Base-by-base conservation (phyloP, 2,888 invertebrate species). In the Cinara cedri region DNA sequence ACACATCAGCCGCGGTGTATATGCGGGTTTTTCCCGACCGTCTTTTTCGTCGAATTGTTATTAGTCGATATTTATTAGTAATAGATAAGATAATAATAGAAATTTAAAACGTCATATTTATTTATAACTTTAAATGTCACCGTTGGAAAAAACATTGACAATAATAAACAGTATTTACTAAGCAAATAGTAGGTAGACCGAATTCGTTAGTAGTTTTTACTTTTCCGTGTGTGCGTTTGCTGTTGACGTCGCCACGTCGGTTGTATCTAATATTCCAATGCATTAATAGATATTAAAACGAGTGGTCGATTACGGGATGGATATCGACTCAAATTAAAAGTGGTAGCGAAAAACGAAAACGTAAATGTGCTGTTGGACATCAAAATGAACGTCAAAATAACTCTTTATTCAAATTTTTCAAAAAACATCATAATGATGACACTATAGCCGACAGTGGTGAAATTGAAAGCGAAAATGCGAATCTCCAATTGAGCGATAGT, bases 311-410 rank as follows among this genome's bases (percentile, higher is more conserved):
- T 26, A 60, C 60, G 60, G 16, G 26, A 60, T 60, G 26, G 26
- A 60, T 60, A 60, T 60, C 60, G 60, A 60, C 24, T n/a, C n/a
- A 14, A 60, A 26, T 60, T 60, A 60, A 60, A 60, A 60, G 60
- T 16, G 60, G 60, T 26, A 26, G 19, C 8, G 54, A 19, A 54
- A 54, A 54, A 54, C 54, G 54, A 54, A 54, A 54, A 54, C 54
- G 3, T 54, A 54, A 54, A 16, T n/a, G 16, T 54, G 19, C 54
- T 49, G 4, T 46, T n/a, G n/a, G n/a, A n/a, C n/a, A n/a, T n/a
- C n/a, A n/a, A n/a, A n/a, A n/a, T n/a, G n/a, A n/a, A n/a, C n/a
- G n/a, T n/a, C n/a, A 54, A 24, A 57, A 57, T 24, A 57, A 57
- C 24, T 24, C 21, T 57, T 57, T 57, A 57, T 57, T 21, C 2